Base-by-base conservation (phyloP, 2,888 invertebrate species). In the Lasioglossum calceatum region DNA sequence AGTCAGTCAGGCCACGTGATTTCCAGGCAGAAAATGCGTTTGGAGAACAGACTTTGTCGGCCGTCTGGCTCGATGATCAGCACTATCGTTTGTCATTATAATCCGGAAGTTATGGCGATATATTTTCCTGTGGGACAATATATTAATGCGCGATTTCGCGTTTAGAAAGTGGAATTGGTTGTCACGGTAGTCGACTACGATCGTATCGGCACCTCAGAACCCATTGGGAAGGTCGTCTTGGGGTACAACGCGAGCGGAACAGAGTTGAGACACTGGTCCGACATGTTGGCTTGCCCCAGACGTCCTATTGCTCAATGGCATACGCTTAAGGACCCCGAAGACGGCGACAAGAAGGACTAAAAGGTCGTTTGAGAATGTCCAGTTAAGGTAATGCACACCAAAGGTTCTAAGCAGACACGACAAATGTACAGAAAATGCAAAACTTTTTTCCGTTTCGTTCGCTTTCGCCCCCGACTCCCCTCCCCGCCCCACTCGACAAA, bases 271-370 rank as follows among this genome's bases (percentile, higher is more conserved):
- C 99, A 99, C 96, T 99, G 99, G 99, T 99, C 99, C 90, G 99
- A 99, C 96, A 99, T 99, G 99, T 96, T 99, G 96, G 99, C 99
- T 93, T 99, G 99, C 93, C 99, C 99, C 72, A 97, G 99, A 94
- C 97, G 99, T 95, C 99, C 99, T 87, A 99, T 99, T 94, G 99
- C 99, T 93, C 99, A 99, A 96, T 99, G 99, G 99, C 99, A 99
- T 95, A 99, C 99, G 91, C 97, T 99, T 92, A 99, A 99, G 96
- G 99, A 99, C 96, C 98, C 99, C 92, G 98, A 99, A 95, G 99
- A 99, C 95, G 98, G 97, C 95, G 98, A 98, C 95, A 98, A 98
- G 96, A 97, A 97, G 95, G 97, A 98, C 96, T 97, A 98, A 96
- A 88, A 87, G 64, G 36, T 78, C 80, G 77, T 87, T 58, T 83